Base-by-base conservation (phyloP, 2,888 invertebrate species). In the Nematopogon swammerdamellus region DNA sequence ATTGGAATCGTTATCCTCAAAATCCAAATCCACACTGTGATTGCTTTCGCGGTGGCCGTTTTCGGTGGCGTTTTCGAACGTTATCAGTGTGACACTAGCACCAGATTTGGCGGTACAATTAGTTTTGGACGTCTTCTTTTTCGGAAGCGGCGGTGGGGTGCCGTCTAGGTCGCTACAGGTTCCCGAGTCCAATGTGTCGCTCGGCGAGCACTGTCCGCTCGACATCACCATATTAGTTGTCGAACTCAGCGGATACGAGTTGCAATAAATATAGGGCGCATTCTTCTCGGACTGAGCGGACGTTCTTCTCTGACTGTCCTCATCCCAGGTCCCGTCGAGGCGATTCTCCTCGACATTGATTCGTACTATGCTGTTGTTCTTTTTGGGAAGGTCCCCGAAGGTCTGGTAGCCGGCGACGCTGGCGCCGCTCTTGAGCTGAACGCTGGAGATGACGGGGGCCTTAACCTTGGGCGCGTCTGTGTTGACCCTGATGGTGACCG, bases 151-250 rank as follows among this genome's bases (percentile, higher is more conserved):
- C 2, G 88, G 87, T 3, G 85, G 84, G 18, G 87, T 88, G 43
- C 85, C 85, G 60, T 92, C 91, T 59, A 91, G 79, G 69, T 92
- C 92, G 65, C 91, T 91, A 71, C 92, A 91, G 30, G 91, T 92
- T 45, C 92, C 92, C 51, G 91, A 92, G 70, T 92, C 92, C 54
- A 91, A 66, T 1, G 91, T 91, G 61, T 91, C 91, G 60, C 87
- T 89, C 1, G 91, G 91, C 25, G 91, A 91, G 61, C 89, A 89
- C 62, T 92, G 91, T 1, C 91, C 91, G 63, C 89, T 90, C 47
- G 89, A 86, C 83, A 89, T 88, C 50, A 87, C 75, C 71, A 80
- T 80, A 53, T 72, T 77, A 6, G 74, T 69, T 58, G 82, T 72
- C 8, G 77, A 76, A 59, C 69, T 73, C 58, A 76, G 80, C 52